Base-by-base conservation (phyloP, 2,113 vertebrate species). In the Lophura nycthemera region DNA sequence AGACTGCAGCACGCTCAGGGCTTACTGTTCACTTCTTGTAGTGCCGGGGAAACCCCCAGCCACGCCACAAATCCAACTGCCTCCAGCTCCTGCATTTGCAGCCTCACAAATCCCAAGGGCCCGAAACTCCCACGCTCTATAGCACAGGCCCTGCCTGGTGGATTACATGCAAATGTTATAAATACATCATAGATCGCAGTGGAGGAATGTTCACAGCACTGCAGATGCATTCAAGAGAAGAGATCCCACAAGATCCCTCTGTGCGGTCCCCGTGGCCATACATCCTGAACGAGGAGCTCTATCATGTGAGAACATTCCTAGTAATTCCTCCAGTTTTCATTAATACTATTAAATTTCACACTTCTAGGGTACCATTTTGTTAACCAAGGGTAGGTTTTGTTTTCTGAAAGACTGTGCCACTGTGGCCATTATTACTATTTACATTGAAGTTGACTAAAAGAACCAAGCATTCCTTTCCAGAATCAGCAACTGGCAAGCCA, bases 331-430 rank as follows among this genome's bases (percentile, higher is more conserved):
- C 74, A 96, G 94, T 96, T 97, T 96, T 96, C 94, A 96, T 92
- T 91, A 97, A 91, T 92, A 95, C 95, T 93, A 95, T 93, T 88
- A 83, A 82, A 95, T 96, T 97, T 97, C 93, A 88, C 93, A 92
- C 95, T 96, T 90, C 96, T 96, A 59, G 81, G 65, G 18, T 76
- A 79, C 78, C 83, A 71, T 93, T 90, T 82, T 84, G 84, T 80
- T 96, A 74, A 93, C 85, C 59, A 96, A 92, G 91, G 67, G 71
- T 43, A 83, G 70, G 6, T 86, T 95, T 83, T 6, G 0, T 90
- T 70, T 91, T 80, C 82, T 93, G 72, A 88, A 79, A 95, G 59
- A 13, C 65, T 84, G 71, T 0, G 8, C 88, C 90, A 86, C 90
- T 69, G 18, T 36, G 82, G 88, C 83, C 88, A 87, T 93, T 94